A percentile compares a stretch with the other conserved stretches of the same genome.
Evolutionary conservation across 2,113 vertebrate species (phyloP).

Genomic region (Hydropotes inermis): DNA sequence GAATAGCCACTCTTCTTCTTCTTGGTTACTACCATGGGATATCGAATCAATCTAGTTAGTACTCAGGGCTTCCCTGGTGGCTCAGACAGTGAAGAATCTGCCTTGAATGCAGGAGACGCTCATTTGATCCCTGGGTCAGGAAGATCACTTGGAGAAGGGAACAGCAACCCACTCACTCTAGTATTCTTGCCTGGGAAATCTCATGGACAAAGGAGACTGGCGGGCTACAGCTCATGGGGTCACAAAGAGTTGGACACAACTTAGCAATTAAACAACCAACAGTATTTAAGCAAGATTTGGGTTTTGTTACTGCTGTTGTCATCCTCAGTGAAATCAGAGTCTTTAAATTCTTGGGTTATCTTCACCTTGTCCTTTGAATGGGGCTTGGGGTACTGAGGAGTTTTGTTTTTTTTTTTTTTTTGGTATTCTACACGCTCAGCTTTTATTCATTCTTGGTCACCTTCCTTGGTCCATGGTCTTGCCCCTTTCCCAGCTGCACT

Average conservation of each 20-base stretch:
- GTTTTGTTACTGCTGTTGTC: neutral
- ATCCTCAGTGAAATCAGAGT: neutral
- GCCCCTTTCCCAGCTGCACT: neutral
- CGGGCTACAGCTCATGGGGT: neutral
- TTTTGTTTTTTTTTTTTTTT: too few species aligned
- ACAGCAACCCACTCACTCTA: neutral
- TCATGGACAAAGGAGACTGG: neutral
- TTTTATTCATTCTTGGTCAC: neutral
- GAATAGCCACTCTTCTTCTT: neutral
- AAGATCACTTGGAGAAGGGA: neutral
- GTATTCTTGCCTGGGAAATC: neutral
- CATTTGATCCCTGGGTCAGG: accelerated
- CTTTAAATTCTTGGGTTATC: neutral
- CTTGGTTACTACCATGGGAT: neutral
- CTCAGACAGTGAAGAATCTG: neutral
- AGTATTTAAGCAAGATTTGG: neutral
- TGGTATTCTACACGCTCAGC: neutral
- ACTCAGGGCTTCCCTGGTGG: neutral
- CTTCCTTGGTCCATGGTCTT: neutral
- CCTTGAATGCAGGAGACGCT: neutral
- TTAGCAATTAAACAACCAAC: neutral
- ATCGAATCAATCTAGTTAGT: neutral
- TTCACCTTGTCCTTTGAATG: neutral
- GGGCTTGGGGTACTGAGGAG: neutral
- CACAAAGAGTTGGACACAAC: neutral